phyloP scores from a whole-genome alignment of 2,113 vertebrate species.

The Tyto alba region DNA sequence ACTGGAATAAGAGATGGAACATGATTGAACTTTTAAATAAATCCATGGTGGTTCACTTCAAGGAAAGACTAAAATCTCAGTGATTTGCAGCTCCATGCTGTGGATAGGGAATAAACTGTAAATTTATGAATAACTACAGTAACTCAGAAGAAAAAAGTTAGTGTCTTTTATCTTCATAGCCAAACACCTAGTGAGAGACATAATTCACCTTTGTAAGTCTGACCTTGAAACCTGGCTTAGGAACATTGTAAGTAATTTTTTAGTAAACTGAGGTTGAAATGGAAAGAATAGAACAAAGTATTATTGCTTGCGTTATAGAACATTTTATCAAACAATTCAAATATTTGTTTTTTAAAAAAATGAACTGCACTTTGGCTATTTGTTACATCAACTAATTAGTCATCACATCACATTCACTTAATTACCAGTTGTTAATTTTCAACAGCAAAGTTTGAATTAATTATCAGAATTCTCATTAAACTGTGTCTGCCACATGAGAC shows the following conservation, averaged over 20 bases:
- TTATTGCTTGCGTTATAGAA: neutral
- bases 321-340: neutral
- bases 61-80: neutral
- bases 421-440: slow-evolving; percentile 39
- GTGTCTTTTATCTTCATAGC: neutral
- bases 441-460: slow-evolving; percentile 5
- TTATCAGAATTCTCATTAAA: slow-evolving; percentile 19
- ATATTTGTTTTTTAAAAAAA: slow-evolving; percentile 7
- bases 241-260: neutral
- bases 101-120: neutral
- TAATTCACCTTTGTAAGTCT: neutral
- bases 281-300: neutral
- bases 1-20: neutral
- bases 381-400: slow-evolving; percentile 24
- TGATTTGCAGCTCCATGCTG: neutral
- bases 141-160: neutral
- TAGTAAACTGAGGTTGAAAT: neutral
- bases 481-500: neutral
- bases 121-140: neutral
- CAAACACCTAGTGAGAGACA: neutral
- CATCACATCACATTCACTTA: slow-evolving; percentile 37
- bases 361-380: neutral
- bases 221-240: neutral
- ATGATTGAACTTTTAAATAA: neutral
- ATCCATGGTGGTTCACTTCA: neutral